Evolutionary conservation across 2,113 vertebrate genomes (phyloP).

Genomic region (Sula dactylatra): DNA sequence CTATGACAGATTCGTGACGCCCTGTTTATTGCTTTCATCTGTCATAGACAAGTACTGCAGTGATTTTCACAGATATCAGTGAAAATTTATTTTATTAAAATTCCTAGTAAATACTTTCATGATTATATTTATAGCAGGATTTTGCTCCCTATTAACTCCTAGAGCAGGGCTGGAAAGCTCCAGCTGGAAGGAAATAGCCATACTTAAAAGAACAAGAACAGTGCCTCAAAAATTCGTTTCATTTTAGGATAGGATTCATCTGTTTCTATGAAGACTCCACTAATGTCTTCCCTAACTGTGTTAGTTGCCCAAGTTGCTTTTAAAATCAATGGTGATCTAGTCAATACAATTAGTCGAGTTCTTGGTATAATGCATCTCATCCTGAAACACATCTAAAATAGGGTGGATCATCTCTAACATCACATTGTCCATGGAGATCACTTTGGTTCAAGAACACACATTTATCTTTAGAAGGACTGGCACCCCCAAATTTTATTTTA

Average conservation of each 20-base stretch:
- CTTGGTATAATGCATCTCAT: not conserved
- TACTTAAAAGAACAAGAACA: not conserved
- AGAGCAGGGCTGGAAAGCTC: not conserved
- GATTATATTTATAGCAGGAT: not conserved
- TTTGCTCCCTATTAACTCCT: not conserved
- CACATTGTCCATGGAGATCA: not conserved
- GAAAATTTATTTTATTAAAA: not conserved
- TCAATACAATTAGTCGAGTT: not conserved
- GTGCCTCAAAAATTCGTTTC: not conserved
- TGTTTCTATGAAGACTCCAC: not conserved
- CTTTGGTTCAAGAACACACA: not conserved
- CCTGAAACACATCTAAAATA: not conserved
- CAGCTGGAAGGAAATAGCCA: not conserved
- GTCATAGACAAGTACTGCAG: not conserved
- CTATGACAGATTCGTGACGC: not conserved
- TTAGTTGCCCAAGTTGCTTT: not conserved
- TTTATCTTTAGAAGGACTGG: not conserved
- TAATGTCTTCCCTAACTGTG: not conserved
- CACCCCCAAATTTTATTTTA: not conserved
- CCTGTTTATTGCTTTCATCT: not conserved
- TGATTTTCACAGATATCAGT: not conserved
- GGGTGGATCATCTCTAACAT: not conserved
- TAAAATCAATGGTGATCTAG: not conserved
- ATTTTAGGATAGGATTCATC: not conserved
- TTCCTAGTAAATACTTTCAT: not conserved